phyloP scores from a whole-genome alignment of 2,113 vertebrate genomes.

The Polyodon spathula region DNA sequence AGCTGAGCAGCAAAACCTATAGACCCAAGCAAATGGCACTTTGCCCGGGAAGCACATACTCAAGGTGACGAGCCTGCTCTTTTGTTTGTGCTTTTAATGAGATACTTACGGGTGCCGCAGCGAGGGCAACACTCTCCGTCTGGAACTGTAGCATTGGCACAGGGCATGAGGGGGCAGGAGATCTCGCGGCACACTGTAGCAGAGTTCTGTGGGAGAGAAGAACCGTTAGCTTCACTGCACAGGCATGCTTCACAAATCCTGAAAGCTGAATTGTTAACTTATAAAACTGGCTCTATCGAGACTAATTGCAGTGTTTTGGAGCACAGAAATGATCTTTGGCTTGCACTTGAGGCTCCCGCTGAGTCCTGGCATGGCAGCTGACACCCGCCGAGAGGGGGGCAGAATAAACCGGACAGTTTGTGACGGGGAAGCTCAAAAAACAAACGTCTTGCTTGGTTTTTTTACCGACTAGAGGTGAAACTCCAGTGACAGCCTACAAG shows the following conservation, averaged over 20 bases:
- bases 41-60: no score
- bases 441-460: no score
- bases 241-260: conserved; percentile 34
- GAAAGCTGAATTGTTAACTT: conserved; percentile 10
- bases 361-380: background rate
- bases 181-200: conserved; percentile 88
- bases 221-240: conserved; percentile 15
- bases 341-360: conserved; percentile 9
- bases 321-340: conserved; percentile 26
- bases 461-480: conserved; percentile 12
- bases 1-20: background rate
- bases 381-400: conserved; percentile 12
- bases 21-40: no score
- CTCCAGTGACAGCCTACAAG: conserved; percentile 5
- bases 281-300: conserved; percentile 18
- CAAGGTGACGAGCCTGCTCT: no score
- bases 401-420: conserved; percentile 17
- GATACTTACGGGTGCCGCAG: conserved; percentile 77
- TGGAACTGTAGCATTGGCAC: conserved; percentile 84
- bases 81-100: no score
- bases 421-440: conserved; percentile 16
- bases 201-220: conserved; percentile 67
- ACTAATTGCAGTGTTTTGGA: conserved; percentile 28
- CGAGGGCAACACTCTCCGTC: conserved; percentile 96
- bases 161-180: conserved; percentile 89